Percentiles rank a stretch among this genome's conserved stretches.
Conservation (phyloP, 2,888 invertebrate genomes). For the Folsomia manolachei region DNA sequence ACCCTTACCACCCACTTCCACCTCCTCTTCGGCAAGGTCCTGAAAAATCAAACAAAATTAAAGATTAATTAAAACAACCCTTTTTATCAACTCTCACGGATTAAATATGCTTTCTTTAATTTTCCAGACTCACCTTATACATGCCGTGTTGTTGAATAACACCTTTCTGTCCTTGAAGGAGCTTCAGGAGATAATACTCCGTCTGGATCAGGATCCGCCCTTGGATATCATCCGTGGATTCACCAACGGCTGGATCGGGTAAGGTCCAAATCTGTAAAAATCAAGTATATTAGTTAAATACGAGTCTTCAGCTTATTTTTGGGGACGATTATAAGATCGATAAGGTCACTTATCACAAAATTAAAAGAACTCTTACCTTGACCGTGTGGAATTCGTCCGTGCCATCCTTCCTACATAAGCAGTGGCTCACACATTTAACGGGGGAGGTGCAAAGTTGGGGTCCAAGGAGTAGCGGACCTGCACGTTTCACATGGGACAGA, state of each 20-base stretch:
- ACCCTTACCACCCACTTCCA: slow-evolving; percentile 60
- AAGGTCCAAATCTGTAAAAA: slow-evolving; percentile 51
- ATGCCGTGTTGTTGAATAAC: slow-evolving; percentile 74
- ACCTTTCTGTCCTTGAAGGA: slow-evolving; percentile 68
- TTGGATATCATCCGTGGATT: slow-evolving; percentile 71
- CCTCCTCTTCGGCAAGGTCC: slow-evolving; percentile 61
- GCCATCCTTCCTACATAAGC: slow-evolving; percentile 67
- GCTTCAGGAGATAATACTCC: slow-evolving; percentile 69
- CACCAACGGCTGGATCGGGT: slow-evolving; percentile 58
- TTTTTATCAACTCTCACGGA: neutral
- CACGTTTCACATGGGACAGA: slow-evolving; percentile 11
- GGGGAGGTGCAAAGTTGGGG: slow-evolving; percentile 70
- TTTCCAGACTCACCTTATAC: slow-evolving; percentile 71
- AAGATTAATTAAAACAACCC: neutral
- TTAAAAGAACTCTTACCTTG: slow-evolving; percentile 63
- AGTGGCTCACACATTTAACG: slow-evolving; percentile 72
- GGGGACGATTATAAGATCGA: slow-evolving; percentile 50
- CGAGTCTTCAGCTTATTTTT: neutral
- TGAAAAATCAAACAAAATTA: slow-evolving; percentile 52
- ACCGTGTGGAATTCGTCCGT: slow-evolving; percentile 69
- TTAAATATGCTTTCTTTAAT: neutral
- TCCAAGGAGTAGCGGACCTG: slow-evolving; percentile 66
- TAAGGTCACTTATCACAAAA: too few species aligned
- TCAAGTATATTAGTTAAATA: neutral
- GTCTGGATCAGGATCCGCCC: slow-evolving; percentile 76